Evolutionary conservation across 1,140 invertebrate species (phyloP).

Genomic region (Cotesia glomerata): DNA sequence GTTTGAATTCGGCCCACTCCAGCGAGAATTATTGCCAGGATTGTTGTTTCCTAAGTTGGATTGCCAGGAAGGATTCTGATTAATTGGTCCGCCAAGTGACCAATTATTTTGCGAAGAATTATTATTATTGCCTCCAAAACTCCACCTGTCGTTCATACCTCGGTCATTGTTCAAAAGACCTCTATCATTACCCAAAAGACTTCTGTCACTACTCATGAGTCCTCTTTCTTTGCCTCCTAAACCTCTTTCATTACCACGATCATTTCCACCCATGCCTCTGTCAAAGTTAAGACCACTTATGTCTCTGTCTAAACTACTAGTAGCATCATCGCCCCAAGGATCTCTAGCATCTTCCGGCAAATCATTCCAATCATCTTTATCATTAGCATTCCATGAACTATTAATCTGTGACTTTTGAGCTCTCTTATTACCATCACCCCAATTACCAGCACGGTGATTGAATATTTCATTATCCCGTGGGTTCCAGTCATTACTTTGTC

Average conservation of each 20-base stretch:
- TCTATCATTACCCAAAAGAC: too few relatives aligned
- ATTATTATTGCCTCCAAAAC: too few relatives aligned
- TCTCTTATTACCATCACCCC: conserved; percentile 43
- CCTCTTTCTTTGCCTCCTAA: too few relatives aligned
- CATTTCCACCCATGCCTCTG: neutral
- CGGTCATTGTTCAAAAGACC: too few relatives aligned
- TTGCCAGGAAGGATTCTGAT: neutral
- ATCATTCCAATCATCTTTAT: conserved; percentile 56
- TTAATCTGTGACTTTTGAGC: conserved; percentile 16
- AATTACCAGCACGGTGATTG: conserved; percentile 26
- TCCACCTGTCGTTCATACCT: too few relatives aligned
- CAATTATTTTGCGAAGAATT: neutral
- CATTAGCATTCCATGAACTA: conserved; percentile 31
- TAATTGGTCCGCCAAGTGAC: neutral
- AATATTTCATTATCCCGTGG: conserved; percentile 43
- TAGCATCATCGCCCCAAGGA: conserved; percentile 57
- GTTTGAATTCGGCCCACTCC: neutral
- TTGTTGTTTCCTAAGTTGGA: neutral
- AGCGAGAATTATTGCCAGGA: neutral
- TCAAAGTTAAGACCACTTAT: neutral
- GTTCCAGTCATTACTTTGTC: conserved; percentile 42
- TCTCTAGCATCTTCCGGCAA: conserved; percentile 59
- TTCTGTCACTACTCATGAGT: neutral
- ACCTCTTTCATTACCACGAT: neutral
- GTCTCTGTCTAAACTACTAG: neutral